phyloP scores from a whole-genome alignment of 2,113 vertebrate species.

The Hydrolagus affinis region DNA sequence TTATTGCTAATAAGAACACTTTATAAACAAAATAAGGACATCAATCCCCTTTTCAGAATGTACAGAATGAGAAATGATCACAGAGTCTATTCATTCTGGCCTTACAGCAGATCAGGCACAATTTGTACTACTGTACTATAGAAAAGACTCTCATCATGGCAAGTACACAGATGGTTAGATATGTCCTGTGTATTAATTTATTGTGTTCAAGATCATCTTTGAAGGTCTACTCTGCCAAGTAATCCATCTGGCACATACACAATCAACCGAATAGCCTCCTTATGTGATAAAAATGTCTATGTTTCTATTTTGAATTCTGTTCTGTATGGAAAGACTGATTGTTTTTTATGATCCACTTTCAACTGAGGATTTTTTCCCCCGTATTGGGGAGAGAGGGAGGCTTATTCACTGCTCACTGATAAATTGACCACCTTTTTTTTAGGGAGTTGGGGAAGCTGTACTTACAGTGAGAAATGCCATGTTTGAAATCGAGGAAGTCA shows the following conservation, averaged over 20 bases:
- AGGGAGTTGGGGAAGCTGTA: too few relatives aligned
- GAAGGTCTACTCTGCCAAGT: background rate
- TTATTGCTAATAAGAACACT: background rate
- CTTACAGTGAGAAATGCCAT: too few relatives aligned
- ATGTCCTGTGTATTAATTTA: too few relatives aligned
- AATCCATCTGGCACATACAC: background rate
- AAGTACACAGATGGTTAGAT: background rate
- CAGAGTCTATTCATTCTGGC: background rate
- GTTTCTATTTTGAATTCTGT: background rate
- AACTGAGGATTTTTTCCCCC: too few relatives aligned
- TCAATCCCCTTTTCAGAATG: background rate
- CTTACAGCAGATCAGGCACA: background rate
- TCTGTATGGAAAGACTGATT: too few relatives aligned
- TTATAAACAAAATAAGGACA: background rate
- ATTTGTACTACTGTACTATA: background rate
- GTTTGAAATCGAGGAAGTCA: too few relatives aligned
- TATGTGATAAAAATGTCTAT: background rate
- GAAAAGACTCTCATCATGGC: background rate
- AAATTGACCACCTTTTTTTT: too few relatives aligned
- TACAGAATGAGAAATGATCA: background rate
- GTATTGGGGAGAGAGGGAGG: too few relatives aligned
- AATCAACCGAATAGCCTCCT: background rate
- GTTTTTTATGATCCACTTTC: too few relatives aligned
- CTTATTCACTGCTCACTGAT: too few relatives aligned
- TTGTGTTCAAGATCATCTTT: background rate